Percentiles rank a stretch among this genome's conserved stretches.
Conservation (phyloP, 2,113 vertebrate species). For the Rhagologus leucostigma region DNA sequence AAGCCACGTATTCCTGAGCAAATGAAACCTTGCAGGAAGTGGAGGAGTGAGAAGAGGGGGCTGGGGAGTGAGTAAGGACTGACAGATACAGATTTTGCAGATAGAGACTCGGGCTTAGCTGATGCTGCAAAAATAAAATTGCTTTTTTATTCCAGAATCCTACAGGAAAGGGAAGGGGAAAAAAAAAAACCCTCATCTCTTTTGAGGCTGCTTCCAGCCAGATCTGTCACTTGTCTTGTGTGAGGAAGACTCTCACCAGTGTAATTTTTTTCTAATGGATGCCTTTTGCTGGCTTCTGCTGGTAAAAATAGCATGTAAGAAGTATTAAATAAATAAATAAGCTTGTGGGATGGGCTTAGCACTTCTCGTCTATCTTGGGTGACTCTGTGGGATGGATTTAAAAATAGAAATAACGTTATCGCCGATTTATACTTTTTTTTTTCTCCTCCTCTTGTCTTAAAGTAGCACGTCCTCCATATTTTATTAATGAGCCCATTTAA, state of each 20-base stretch:
- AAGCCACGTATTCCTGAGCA: background rate
- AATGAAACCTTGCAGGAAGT: background rate
- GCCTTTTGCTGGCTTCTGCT: conserved; percentile 14
- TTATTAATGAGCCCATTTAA: conserved; percentile 42
- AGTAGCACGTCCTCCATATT: conserved; percentile 37
- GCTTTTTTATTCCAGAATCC: background rate
- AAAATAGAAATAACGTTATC: conserved; percentile 57
- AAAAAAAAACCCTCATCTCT: background rate
- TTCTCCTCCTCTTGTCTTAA: background rate
- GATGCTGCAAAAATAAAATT: conserved; percentile 15
- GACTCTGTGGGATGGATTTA: conserved; percentile 49
- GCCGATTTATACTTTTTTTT: conserved; percentile 1
- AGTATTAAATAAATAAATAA: conserved; percentile 65
- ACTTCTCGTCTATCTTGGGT: conserved; percentile 61
- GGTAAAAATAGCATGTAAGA: conserved; percentile 38
- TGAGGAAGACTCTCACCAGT: background rate
- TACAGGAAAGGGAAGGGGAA: background rate
- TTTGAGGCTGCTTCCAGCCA: background rate
- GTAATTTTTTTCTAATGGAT: conserved; percentile 16
- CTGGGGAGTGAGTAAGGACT: background rate
- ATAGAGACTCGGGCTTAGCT: background rate
- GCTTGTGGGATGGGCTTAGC: conserved; percentile 51
- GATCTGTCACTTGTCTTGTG: background rate
- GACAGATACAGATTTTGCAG: background rate
- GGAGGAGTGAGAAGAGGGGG: background rate